Conservation (phyloP, 2,888 invertebrate species). For the Ophion obscuratus region DNA sequence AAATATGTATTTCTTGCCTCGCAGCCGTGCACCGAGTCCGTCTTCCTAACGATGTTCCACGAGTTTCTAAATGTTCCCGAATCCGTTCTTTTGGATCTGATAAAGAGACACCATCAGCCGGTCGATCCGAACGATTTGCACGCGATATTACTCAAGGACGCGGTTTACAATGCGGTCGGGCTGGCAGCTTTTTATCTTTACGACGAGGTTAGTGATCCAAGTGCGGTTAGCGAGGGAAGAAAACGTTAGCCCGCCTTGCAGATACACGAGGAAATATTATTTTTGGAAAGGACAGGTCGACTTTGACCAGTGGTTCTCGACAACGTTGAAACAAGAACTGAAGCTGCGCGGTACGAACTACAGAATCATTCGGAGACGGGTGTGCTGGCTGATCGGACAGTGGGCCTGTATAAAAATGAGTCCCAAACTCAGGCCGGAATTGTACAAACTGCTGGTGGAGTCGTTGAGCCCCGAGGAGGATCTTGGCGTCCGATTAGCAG, state of each 20-base stretch:
- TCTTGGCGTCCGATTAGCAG: conserved; percentile 94
- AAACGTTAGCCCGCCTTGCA: background rate
- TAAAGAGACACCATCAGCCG: conserved; percentile 88
- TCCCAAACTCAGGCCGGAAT: conserved; percentile 90
- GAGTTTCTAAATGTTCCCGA: conserved; percentile 90
- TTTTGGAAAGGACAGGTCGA: conserved; percentile 87
- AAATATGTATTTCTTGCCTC: conserved; percentile 70
- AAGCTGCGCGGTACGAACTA: conserved; percentile 93
- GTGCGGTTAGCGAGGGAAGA: background rate
- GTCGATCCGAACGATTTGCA: conserved; percentile 90
- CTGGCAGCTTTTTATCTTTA: conserved; percentile 95
- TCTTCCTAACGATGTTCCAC: conserved; percentile 93
- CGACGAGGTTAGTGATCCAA: conserved; percentile 87
- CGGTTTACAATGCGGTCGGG: conserved; percentile 96
- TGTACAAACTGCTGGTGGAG: conserved; percentile 92
- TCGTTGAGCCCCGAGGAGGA: conserved; percentile 92
- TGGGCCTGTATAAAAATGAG: conserved; percentile 94
- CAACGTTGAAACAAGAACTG: conserved; percentile 92
- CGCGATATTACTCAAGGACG: conserved; percentile 94
- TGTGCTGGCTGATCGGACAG: conserved; percentile 92
- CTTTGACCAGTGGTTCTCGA: conserved; percentile 96
- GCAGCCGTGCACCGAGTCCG: conserved; percentile 94
- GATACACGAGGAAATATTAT: background rate
- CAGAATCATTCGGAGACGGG: conserved; percentile 92
- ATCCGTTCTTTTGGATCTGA: conserved; percentile 90